A percentile compares a stretch with the other conserved stretches of the same genome.
These are phyloP conservation scores for Acanthoscelides obtectus DNA, from an alignment of 2,888 invertebrate species.

Conservation along the genomic window DNA sequence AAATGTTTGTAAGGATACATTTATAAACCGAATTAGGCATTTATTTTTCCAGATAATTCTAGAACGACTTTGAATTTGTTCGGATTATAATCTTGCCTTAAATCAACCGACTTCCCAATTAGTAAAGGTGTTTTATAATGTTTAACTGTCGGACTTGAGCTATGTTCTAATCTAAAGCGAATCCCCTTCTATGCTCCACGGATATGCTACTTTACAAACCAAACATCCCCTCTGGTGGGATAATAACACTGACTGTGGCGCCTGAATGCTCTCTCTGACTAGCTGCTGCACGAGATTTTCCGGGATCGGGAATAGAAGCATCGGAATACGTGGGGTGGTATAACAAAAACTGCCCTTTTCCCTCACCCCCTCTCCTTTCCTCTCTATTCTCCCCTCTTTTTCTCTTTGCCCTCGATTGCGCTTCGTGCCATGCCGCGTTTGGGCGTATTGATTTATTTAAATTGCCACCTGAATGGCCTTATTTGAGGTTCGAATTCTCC, in stretches of 20 bases:
- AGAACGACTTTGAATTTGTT: no score
- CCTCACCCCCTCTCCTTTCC: neutral
- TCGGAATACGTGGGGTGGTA: neutral
- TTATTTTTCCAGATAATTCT: no score
- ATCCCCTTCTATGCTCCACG: neutral
- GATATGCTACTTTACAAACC: neutral
- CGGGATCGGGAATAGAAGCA: neutral
- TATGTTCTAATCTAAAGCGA: neutral
- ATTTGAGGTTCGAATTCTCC: conserved; percentile 2
- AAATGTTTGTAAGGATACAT: no score
- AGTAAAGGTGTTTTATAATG: no score
- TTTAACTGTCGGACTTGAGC: no score
- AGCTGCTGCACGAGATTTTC: neutral
- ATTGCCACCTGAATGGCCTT: conserved; percentile 16
- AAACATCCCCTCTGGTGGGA: neutral
- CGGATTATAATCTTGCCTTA: no score
- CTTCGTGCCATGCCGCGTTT: neutral
- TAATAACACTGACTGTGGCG: neutral
- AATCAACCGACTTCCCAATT: no score
- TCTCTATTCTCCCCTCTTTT: neutral
- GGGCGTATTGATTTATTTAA: conserved; percentile 20
- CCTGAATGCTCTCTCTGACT: neutral
- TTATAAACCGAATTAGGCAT: no score
- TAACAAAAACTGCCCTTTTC: neutral
- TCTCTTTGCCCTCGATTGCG: neutral